Base-by-base conservation (phyloP, 2,113 vertebrate genomes). In the Progne subis region DNA sequence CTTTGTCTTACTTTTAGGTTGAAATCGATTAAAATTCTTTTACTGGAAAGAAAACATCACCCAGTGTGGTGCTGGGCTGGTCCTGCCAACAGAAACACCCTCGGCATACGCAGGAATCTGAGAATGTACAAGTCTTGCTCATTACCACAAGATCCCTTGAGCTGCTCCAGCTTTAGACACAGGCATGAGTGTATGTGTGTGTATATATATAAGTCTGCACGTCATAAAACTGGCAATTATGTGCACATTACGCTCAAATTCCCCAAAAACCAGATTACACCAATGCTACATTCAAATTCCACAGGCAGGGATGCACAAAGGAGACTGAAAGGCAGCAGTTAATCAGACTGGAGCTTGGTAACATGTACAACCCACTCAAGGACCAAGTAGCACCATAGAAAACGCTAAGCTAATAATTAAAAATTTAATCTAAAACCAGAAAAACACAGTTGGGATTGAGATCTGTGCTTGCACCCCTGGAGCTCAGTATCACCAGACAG, bases 21-120 rank as follows among this genome's bases (percentile, higher is more conserved):
- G 56, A 94, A 94, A 90, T 25, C 0, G 2, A 86, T 84, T 92
- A 56, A 92, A 94, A 94, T 94, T 92, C 88, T 84, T 89, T 52
- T 9, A 31, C 37, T 28, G 64, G 81, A 96, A 84, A 78, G 69
- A 86, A 96, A 95, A 86, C 53, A 89, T 69, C 92, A 89, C 69
- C 32, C 77, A 2, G 81, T n/a, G 80, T 90, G 86, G 77, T 60
- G 71, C 68, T 77, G 3, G 3, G 55, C 60, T 71, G 72, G 71
- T 77, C 28, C 57, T 86, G 95, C 96, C 96, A 96, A 95, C 74
- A 94, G 95, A 94, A 97, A 96, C 92, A 97, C 77, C 81, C 88
- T 86, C 1, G 0, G 34, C 71, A 44, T 10, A 60, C 18, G 13
- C 86, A 68, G 65, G 43, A 88, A 94, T 53, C 72, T 0, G 3